Percentiles rank a stretch among this genome's conserved stretches.
Conservation (phyloP, 2,888 invertebrate species). For the Lycaena phlaeas region DNA sequence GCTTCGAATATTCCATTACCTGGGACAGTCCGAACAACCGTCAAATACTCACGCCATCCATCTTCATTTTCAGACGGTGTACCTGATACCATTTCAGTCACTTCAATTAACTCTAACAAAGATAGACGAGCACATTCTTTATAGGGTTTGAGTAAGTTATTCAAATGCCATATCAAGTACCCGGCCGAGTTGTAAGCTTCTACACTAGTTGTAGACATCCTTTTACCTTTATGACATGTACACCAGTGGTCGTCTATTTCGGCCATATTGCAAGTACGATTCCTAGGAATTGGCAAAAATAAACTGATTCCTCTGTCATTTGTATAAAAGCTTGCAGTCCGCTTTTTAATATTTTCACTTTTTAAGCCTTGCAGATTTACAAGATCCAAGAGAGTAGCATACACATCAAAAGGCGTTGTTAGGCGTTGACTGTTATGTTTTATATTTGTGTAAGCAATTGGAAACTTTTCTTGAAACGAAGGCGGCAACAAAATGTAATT, state of each 20-base stretch:
- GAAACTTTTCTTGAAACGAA: conserved; percentile 78
- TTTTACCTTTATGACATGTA: conserved; percentile 82
- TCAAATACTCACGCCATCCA: conserved; percentile 74
- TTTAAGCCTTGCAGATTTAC: conserved; percentile 62
- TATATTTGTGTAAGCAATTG: conserved; percentile 76
- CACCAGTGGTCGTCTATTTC: conserved; percentile 90
- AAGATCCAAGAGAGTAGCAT: conserved; percentile 84
- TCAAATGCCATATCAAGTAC: conserved; percentile 77
- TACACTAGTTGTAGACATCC: conserved; percentile 65
- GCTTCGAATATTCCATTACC: conserved; percentile 85
- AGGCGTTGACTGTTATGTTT: conserved; percentile 77
- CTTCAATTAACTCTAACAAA: conserved; percentile 76
- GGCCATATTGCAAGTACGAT: conserved; percentile 84
- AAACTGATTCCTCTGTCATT: conserved; percentile 79
- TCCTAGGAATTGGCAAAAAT: conserved; percentile 79
- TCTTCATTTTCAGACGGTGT: conserved; percentile 41
- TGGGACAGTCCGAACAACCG: conserved; percentile 77
- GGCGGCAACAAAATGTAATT: conserved; percentile 81
- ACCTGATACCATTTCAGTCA: conserved; percentile 73
- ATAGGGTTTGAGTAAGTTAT: conserved; percentile 72
- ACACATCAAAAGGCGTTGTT: conserved; percentile 88
- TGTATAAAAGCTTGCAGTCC: conserved; percentile 40
- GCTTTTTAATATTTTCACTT: conserved; percentile 43
- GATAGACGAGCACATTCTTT: conserved; percentile 77
- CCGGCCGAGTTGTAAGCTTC: conserved; percentile 73